A percentile compares a stretch with the other conserved stretches of the same genome.
These are phyloP conservation scores for Plebejus anna DNA, from an alignment of 2,888 invertebrate genomes.

Conservation along the genomic window DNA sequence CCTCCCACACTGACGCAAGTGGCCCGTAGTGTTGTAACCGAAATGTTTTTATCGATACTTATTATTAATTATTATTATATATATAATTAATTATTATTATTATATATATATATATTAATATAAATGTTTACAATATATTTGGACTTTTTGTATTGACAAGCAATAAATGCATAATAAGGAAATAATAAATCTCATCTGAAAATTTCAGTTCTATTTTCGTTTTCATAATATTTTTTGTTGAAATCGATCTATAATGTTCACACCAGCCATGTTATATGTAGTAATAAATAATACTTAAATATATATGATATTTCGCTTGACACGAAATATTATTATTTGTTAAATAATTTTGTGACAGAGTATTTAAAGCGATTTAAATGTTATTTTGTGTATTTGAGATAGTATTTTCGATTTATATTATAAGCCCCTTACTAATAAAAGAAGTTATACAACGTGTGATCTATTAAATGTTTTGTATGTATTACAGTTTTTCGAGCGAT, in stretches of 20 bases:
- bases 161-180: background rate
- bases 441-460: background rate
- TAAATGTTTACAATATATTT: constrained; percentile 2
- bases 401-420: constrained; percentile 17
- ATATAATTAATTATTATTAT: background rate
- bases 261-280: background rate
- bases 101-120: background rate
- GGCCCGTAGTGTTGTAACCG: constrained; percentile 25
- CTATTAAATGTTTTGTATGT: background rate
- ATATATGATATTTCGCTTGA: background rate
- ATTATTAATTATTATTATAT: constrained; percentile 8
- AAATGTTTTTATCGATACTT: constrained; percentile 30
- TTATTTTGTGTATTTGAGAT: constrained; percentile 25
- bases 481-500: background rate
- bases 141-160: background rate
- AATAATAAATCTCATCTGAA: background rate
- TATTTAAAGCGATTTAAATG: constrained; percentile 23
- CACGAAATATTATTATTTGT: constrained; percentile 19
- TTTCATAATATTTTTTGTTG: background rate
- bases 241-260: background rate
- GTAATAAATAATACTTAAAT: background rate
- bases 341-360: constrained; percentile 26
- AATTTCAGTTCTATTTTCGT: background rate
- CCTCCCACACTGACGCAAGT: background rate
- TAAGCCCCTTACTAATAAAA: background rate